phyloP scores from a whole-genome alignment of 2,888 invertebrate genomes.

The Esperia sulphurella region DNA sequence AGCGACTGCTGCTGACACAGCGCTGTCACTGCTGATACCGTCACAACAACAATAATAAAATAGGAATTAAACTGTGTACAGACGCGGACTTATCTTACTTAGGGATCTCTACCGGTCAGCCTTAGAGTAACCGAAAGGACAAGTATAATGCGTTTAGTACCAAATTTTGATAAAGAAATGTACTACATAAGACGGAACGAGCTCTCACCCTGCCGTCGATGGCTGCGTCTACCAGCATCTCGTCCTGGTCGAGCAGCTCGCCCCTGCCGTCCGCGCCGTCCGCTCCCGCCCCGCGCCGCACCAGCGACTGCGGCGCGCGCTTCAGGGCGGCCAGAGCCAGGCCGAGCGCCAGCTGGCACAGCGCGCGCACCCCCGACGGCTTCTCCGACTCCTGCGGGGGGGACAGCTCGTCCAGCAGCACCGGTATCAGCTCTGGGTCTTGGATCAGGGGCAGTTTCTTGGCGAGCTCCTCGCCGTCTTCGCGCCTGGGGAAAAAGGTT shows the following conservation, averaged over 20 bases:
- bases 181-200: too few species aligned
- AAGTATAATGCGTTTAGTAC: too few species aligned
- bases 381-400: constrained; percentile 34
- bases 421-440: constrained; percentile 78
- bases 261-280: constrained; percentile 26
- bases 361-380: constrained; percentile 27
- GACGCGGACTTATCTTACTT: too few species aligned
- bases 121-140: too few species aligned
- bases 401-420: constrained; percentile 71
- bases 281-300: constrained; percentile 24
- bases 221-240: constrained; percentile 87
- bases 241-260: constrained; percentile 85
- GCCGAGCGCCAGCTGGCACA: constrained; percentile 58
- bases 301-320: constrained; percentile 59
- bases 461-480: constrained; percentile 86
- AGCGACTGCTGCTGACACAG: too few species aligned
- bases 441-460: constrained; percentile 83
- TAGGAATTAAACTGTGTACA: too few species aligned
- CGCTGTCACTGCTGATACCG: too few species aligned
- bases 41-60: too few species aligned
- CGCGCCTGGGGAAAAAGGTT: constrained; percentile 68
- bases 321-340: constrained; percentile 61
- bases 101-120: too few species aligned
- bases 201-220: constrained; percentile 82
- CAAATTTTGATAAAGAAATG: too few species aligned